These are phyloP conservation scores for Beris chalybata DNA, from an alignment of 2,888 invertebrate species.

Conservation along the genomic window DNA sequence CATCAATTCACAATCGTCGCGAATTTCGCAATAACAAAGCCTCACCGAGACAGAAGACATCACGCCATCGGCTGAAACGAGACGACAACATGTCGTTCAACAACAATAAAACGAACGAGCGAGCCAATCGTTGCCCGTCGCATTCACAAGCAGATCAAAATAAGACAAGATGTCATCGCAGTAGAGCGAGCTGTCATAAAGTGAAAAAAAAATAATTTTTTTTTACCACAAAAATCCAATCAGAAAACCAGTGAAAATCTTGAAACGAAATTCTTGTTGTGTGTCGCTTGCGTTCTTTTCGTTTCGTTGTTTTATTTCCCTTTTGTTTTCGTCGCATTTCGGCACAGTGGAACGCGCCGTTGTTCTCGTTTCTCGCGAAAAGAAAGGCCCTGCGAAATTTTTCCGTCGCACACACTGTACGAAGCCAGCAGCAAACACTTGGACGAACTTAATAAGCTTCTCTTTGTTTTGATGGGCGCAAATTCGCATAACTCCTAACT, in stretches of 20 bases:
- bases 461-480: conserved; percentile 28
- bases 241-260: neutral
- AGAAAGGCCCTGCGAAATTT: no score
- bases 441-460: neutral
- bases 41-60: no score
- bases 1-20: no score
- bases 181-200: conserved; percentile 25
- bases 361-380: neutral
- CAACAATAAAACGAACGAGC: no score
- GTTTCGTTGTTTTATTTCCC: conserved; percentile 19
- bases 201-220: conserved; percentile 12
- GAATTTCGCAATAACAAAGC: no score
- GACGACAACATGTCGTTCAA: no score
- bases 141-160: conserved; percentile 22
- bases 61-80: no score
- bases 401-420: conserved; percentile 5
- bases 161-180: conserved; percentile 27
- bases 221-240: conserved; percentile 2
- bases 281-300: neutral
- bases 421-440: neutral
- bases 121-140: no score
- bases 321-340: conserved; percentile 14
- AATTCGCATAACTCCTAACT: neutral
- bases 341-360: neutral
- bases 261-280: no score